Percentiles rank a stretch among this genome's conserved stretches.
Evolutionary conservation across 2,888 invertebrate species (phyloP).

Genomic region (Plagiodera versicolora): DNA sequence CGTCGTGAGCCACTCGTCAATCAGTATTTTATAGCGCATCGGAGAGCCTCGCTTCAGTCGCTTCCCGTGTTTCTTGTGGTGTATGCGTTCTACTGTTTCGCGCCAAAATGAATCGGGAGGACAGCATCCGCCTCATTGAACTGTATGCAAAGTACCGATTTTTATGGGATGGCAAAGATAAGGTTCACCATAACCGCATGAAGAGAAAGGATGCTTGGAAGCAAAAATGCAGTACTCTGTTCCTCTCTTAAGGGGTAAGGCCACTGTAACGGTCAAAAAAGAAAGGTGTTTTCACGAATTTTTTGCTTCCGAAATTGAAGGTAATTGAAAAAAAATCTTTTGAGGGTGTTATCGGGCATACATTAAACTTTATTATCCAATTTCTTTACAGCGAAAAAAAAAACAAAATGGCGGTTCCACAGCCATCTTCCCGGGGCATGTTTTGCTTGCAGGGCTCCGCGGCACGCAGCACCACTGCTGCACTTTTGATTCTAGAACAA

Average conservation of each 20-base stretch:
- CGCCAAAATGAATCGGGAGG: background rate
- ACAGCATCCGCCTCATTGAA: background rate
- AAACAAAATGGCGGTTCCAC: too few species aligned
- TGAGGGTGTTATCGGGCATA: too few species aligned
- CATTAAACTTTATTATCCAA: too few species aligned
- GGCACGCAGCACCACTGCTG: too few species aligned
- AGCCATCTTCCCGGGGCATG: too few species aligned
- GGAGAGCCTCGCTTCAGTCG: constrained; percentile 3
- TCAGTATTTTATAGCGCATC: constrained; percentile 7
- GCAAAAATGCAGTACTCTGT: background rate
- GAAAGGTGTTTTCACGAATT: too few species aligned
- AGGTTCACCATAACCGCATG: constrained; percentile 9
- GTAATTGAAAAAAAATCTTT: too few species aligned
- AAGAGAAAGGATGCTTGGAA: constrained; percentile 11
- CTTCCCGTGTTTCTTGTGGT: background rate
- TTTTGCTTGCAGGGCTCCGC: too few species aligned
- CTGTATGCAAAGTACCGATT: constrained; percentile 3
- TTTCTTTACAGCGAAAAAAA: too few species aligned
- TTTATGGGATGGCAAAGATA: constrained; percentile 1
- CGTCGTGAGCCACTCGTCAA: constrained; percentile 1
- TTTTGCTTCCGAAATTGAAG: too few species aligned
- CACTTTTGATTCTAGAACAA: too few species aligned
- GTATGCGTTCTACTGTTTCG: background rate
- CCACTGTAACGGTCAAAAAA: too few species aligned
- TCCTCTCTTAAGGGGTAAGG: background rate